Percentiles rank a stretch among this genome's conserved stretches.
These are phyloP conservation scores for Rhyzopertha dominica DNA, from an alignment of 1,140 invertebrate genomes.

Conservation along the genomic window DNA sequence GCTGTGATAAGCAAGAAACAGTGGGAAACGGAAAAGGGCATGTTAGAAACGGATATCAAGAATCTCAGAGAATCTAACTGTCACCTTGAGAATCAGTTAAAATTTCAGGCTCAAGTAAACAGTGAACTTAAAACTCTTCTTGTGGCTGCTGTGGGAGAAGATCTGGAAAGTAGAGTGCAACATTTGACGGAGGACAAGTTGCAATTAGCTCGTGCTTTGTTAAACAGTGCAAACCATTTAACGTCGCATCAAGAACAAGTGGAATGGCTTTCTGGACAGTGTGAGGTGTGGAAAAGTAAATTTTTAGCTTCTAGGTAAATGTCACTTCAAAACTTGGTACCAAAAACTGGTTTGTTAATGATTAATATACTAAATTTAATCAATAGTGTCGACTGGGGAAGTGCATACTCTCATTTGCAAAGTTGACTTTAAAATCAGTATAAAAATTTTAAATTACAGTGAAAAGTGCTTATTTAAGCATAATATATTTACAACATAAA, in stretches of 20 bases:
- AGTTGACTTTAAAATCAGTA: too few relatives aligned
- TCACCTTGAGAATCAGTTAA: conserved; percentile 65
- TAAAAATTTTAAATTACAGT: too few relatives aligned
- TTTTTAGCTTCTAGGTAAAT: conserved; percentile 82
- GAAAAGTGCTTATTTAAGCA: too few relatives aligned
- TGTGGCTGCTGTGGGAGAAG: conserved; percentile 90
- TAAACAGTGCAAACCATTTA: conserved; percentile 78
- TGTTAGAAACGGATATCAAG: conserved; percentile 52
- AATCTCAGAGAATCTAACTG: conserved; percentile 57
- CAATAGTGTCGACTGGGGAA: too few relatives aligned
- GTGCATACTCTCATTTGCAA: too few relatives aligned
- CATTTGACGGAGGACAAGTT: conserved; percentile 86
- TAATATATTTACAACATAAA: too few relatives aligned
- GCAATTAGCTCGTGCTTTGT: conserved; percentile 75
- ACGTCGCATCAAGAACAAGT: conserved; percentile 87
- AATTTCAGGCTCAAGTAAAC: conserved; percentile 69
- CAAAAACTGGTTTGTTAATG: too few relatives aligned
- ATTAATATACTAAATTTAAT: too few relatives aligned
- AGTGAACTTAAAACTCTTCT: conserved; percentile 87
- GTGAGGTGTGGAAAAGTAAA: conserved; percentile 94
- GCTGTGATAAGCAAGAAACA: conserved; percentile 30
- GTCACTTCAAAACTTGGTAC: conserved; percentile 8
- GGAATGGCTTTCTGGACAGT: conserved; percentile 86
- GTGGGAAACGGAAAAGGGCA: conserved; percentile 38
- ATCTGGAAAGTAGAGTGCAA: conserved; percentile 83